Percentiles rank a stretch among this genome's conserved stretches.
Conservation (phyloP, 92 coral and sea anemone genomes). For the Epizoanthus rinbou region DNA sequence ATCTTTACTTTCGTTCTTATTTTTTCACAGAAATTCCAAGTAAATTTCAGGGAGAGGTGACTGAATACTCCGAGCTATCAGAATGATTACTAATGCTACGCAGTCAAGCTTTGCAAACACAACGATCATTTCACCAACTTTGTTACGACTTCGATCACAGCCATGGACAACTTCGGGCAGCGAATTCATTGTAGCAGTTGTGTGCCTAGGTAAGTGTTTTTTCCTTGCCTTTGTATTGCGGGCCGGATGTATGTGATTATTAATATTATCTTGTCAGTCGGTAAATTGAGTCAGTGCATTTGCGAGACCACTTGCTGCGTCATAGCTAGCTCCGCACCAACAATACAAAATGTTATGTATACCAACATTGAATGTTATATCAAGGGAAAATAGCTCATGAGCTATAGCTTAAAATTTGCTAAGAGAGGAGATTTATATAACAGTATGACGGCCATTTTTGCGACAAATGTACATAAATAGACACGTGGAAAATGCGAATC, state of each 20-base stretch:
- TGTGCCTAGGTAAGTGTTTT: slow-evolving; percentile 28
- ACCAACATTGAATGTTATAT: too few species aligned
- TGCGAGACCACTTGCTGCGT: too few species aligned
- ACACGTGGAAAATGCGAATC: not conserved
- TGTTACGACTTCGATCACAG: slow-evolving; percentile 35
- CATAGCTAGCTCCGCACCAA: too few species aligned
- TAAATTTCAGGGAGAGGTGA: not conserved
- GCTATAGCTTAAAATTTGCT: too few species aligned
- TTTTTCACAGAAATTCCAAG: not conserved
- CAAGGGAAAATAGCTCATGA: too few species aligned
- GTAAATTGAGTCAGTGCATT: not conserved
- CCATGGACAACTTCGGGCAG: slow-evolving; percentile 40
- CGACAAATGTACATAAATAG: not conserved
- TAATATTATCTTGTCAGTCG: not conserved
- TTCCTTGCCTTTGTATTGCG: not conserved
- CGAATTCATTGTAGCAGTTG: slow-evolving; percentile 30
- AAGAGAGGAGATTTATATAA: too few species aligned
- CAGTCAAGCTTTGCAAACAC: not conserved
- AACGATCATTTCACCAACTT: not conserved
- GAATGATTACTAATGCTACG: not conserved
- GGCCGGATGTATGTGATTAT: not conserved
- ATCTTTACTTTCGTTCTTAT: not conserved
- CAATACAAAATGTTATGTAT: too few species aligned
- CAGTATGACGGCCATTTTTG: too few species aligned
- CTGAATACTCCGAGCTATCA: too few species aligned